Evolutionary conservation across 2,888 invertebrate genomes (phyloP).

Genomic region (Psylliodes chrysocephalus): DNA sequence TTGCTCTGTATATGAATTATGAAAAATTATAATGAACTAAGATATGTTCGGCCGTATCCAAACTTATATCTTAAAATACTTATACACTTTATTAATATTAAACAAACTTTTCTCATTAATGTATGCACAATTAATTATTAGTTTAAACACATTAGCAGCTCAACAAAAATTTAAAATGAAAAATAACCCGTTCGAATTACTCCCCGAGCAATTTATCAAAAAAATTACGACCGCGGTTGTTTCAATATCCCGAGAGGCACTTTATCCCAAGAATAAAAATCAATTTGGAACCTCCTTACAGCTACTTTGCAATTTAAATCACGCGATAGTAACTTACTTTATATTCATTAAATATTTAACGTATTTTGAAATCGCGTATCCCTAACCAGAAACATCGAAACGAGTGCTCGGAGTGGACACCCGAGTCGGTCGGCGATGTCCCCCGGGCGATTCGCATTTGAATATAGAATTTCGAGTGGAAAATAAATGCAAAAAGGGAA

Average conservation of each 20-base stretch:
- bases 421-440: neutral
- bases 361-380: conserved; percentile 14
- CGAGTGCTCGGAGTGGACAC: conserved; percentile 5
- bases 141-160: too few species aligned
- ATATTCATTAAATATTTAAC: conserved; percentile 35
- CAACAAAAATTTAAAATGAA: neutral
- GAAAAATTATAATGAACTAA: too few species aligned
- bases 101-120: too few species aligned
- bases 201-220: neutral
- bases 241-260: neutral
- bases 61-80: too few species aligned
- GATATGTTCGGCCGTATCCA: too few species aligned
- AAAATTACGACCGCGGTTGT: neutral
- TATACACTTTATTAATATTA: too few species aligned
- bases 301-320: conserved; percentile 31
- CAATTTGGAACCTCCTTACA: conserved; percentile 8
- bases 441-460: conserved; percentile 13
- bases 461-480: conserved; percentile 10
- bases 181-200: neutral
- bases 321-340: conserved; percentile 17
- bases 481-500: neutral
- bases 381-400: neutral
- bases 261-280: conserved; percentile 23
- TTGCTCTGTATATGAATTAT: too few species aligned
- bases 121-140: too few species aligned